Base-by-base conservation (phyloP, 64 coral and sea anemone genomes). In the Montipora foliosa region DNA sequence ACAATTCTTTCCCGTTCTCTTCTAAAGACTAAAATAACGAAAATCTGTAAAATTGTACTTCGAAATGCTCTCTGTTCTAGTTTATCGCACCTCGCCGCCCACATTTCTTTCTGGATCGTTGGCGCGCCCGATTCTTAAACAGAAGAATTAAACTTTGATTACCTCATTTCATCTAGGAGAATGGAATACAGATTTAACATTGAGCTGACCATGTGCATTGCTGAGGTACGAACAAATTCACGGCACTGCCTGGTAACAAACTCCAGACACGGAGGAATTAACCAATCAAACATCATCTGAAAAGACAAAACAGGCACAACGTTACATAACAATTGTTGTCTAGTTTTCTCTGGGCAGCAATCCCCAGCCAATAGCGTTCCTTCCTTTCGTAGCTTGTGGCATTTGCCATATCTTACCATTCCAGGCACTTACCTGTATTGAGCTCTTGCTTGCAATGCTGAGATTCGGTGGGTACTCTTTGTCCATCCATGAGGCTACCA, bases 251-350 rank as follows among this genome's bases (percentile, higher is more conserved):
- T 92, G 4, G 49, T 67, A 8, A 98, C 89, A 49, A 98, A 98
- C 14, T 98, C 97, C 64, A 96, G 61, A 61, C 94, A 91, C 0
- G 94, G 94, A 48, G 97, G 91, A 71, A 98, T 73, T 78, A 98
- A 83, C 97, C 97, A 98, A 66, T 96, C 91, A 89, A 98, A 98
- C 97, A 98, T 98, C 94, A 94, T 90, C 97, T 98, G 19, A 5
- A 10, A 37, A 17, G 49, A 78, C 46, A 49, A 49, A 48, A 78
- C 22, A 87, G 45, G 3, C 16, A 76, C 6, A 76, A 76, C 15
- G 12, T 78, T 78, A 17, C 6, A 48, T 8, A 57, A 57, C 11
- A 57, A 57, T 11, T 11, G 11, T 1, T 8, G 53, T 57, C 11
- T 57, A 57, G 6, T 57, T 37, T 57, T 57, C 9, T 9, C 3